These are phyloP conservation scores for Sorex fumeus DNA, from an alignment of 2,113 vertebrate genomes.

Conservation along the genomic window DNA sequence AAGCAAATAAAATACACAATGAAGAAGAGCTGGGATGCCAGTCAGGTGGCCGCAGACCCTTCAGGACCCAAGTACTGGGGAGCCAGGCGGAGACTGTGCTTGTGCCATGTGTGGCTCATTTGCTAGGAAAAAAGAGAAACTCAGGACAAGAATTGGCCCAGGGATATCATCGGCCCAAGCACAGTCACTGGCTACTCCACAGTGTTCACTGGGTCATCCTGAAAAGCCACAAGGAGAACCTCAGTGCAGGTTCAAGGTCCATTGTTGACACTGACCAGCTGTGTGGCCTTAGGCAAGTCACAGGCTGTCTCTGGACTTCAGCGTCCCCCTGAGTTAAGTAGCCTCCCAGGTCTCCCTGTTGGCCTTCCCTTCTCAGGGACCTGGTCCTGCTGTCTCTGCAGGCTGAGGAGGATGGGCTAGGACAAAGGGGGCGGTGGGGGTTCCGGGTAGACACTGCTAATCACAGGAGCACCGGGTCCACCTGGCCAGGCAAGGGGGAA, in stretches of 20 bases:
- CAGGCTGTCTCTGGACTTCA: neutral
- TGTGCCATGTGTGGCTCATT: neutral
- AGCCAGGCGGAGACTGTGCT: neutral
- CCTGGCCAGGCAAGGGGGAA: neutral
- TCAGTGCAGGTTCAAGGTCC: neutral
- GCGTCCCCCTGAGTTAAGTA: constrained; percentile 20
- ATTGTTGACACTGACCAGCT: neutral
- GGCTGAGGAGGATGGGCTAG: neutral
- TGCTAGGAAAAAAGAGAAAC: neutral
- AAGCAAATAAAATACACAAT: too few relatives aligned
- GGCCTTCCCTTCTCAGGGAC: neutral
- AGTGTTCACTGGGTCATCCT: neutral
- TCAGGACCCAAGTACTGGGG: neutral
- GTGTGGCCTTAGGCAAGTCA: neutral
- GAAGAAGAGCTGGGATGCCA: neutral
- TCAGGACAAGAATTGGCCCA: neutral
- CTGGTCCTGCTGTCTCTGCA: neutral
- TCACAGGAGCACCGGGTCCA: neutral
- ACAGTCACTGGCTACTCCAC: too few relatives aligned
- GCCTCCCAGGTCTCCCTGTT: too few relatives aligned
- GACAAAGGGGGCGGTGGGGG: neutral
- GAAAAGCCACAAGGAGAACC: neutral
- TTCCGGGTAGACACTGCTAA: neutral
- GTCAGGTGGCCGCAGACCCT: neutral
- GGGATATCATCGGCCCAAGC: neutral